phyloP scores from a whole-genome alignment of 1,140 invertebrate genomes.

The Procambarus virginalis region DNA sequence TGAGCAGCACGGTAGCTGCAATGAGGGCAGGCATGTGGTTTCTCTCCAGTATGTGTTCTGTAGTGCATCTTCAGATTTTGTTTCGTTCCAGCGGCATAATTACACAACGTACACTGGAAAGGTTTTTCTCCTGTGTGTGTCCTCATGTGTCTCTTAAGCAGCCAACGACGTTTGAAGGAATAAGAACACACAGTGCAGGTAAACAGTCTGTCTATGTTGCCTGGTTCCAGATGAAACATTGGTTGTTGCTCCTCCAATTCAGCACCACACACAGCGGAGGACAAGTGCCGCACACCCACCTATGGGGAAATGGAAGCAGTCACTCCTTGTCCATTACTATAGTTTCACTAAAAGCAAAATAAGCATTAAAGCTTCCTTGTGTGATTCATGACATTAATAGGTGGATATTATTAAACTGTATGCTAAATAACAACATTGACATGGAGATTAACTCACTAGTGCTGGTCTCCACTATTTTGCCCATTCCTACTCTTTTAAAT shows the following conservation, averaged over 20 bases:
- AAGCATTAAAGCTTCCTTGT: conserved; percentile 7
- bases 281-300: conserved; percentile 28
- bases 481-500: background rate
- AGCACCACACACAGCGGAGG: conserved; percentile 12
- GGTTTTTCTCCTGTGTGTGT: conserved; percentile 36
- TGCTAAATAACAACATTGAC: background rate
- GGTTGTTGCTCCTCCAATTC: conserved; percentile 23
- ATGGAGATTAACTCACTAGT: background rate
- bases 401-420: background rate
- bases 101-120: conserved; percentile 12
- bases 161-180: conserved; percentile 37
- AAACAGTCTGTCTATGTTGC: conserved; percentile 3
- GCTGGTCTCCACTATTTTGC: background rate
- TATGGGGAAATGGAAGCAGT: conserved; percentile 40
- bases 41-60: conserved; percentile 29
- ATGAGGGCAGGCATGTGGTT: conserved; percentile 20
- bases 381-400: background rate
- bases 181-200: conserved; percentile 15
- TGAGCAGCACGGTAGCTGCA: conserved; percentile 34
- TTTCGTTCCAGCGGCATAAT: conserved; percentile 35
- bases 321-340: conserved; percentile 5
- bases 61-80: conserved; percentile 31
- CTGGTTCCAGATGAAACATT: conserved; percentile 1
- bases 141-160: conserved; percentile 31
- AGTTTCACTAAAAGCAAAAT: background rate